These are phyloP conservation scores for Zaprionus taronus DNA, from an alignment of 1,140 invertebrate genomes.

Conservation along the genomic window DNA sequence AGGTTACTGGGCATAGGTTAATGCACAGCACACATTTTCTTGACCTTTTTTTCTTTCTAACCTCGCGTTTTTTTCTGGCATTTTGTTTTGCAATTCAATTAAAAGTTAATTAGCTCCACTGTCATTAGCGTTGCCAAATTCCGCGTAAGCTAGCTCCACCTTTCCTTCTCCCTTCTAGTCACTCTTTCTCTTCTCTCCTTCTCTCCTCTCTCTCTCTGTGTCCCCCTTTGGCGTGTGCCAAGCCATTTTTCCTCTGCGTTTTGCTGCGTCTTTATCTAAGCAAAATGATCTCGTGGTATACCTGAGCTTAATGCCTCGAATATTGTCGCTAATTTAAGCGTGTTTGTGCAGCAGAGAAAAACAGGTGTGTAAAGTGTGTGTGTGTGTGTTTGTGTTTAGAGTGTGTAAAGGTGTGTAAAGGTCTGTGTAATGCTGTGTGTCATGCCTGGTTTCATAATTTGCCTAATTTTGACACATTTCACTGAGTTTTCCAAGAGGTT, in stretches of 20 bases:
- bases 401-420: background rate
- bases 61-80: constrained; percentile 16
- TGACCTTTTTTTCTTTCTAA: background rate
- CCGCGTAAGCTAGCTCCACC: background rate
- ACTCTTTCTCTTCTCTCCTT: background rate
- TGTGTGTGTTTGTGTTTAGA: background rate
- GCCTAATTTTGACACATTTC: constrained; percentile 3
- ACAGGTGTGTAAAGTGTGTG: background rate
- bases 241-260: constrained; percentile 1
- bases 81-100: constrained; percentile 62
- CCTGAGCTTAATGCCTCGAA: background rate
- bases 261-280: constrained; percentile 12
- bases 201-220: background rate
- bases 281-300: constrained; percentile 6
- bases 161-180: background rate
- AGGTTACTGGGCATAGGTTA: constrained; percentile 17
- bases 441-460: constrained; percentile 2
- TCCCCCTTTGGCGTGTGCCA: constrained; percentile 3
- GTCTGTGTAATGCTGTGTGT: background rate
- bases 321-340: constrained; percentile 17
- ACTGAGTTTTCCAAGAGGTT: background rate
- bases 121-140: constrained; percentile 44
- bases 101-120: constrained; percentile 66
- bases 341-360: background rate
- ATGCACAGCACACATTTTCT: constrained; percentile 29